Evolutionary conservation across 2,888 invertebrate genomes (phyloP).

Genomic region (Drosophila pseudotakahashii): DNA sequence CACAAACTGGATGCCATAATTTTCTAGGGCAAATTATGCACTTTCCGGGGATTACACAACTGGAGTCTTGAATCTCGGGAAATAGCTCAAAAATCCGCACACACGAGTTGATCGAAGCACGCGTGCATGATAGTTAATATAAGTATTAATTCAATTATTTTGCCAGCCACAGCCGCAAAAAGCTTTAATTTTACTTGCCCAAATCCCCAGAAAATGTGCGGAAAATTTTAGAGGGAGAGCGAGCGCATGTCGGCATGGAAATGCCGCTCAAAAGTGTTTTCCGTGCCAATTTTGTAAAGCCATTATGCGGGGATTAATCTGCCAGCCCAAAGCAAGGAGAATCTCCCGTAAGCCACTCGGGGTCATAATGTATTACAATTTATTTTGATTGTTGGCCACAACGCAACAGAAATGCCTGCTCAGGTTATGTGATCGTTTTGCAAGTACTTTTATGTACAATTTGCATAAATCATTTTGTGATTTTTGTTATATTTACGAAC

Average conservation of each 20-base stretch:
- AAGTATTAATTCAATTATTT: constrained; percentile 28
- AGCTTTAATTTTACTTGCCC: constrained; percentile 5
- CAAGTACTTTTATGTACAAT: no score
- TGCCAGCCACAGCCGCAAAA: constrained; percentile 3
- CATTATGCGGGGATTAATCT: constrained; percentile 25
- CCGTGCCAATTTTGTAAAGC: constrained; percentile 33
- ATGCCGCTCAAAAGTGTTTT: not conserved
- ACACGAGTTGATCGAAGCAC: constrained; percentile 14
- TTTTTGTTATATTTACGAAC: not conserved
- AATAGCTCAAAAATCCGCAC: constrained; percentile 10
- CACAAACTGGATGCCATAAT: constrained; percentile 42
- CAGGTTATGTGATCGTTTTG: constrained; percentile 15
- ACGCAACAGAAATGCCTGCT: constrained; percentile 9
- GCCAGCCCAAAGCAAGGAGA: not conserved
- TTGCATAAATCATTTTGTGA: constrained; percentile 34
- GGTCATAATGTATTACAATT: constrained; percentile 25
- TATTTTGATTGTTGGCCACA: constrained; percentile 27
- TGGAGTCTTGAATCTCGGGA: not conserved
- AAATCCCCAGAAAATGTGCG: constrained; percentile 20
- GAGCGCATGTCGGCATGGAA: not conserved
- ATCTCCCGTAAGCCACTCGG: not conserved
- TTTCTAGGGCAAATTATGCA: constrained; percentile 69
- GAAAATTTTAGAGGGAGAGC: not conserved
- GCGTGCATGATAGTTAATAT: constrained; percentile 43
- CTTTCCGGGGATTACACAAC: constrained; percentile 45